Evolutionary conservation across 2,888 invertebrate species (phyloP), one percentile per base, ranked within the genome.

Genomic region (Aphodius sticticus): DNA sequence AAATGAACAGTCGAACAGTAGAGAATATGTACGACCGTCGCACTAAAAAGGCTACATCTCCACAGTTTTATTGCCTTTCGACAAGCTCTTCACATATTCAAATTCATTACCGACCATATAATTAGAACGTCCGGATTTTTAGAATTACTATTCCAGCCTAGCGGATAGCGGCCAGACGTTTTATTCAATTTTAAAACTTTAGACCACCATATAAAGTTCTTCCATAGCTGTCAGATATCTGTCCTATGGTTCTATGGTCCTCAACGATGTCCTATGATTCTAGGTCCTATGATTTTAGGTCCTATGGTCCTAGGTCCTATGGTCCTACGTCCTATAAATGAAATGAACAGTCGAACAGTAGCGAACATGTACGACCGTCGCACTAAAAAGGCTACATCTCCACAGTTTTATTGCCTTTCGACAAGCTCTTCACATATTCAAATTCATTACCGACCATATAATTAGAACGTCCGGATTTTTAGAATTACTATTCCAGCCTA

Each of bases 41-140:
- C 53, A 53, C 53, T 53, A 53, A 53, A 53, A 53, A 53, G 9
- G 9, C 53, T 53, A 53, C 53, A 53, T 53, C 12, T 53, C 7
- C 53, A 7, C 53, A 9, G 53, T 53, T 53, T 53, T 53, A 53
- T 53, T 53, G 53, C 53, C 12, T 1, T 5, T 53, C 53, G 9
- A 9, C 53, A 53, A 53, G 53, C 7, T 7, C 12, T 53, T 53
- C 53, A 53, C 53, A 53, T 53, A 53, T 53, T 53, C 53, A 53
- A 53, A 53, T 53, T 53, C 7, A 53, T 53, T 36, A 72, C 72
- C 4, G n/a, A 16, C n/a, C 7, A 72, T 36, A 72, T 72, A 72
- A 72, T 36, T 16, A 72, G 12, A 70, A 2, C 9, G 2, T 12
- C 36, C 16, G 0, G 36, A 14, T 16, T 26, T 74, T 74, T 74